Evolutionary conservation across 2,888 invertebrate genomes (phyloP).

Genomic region (Drosophila putrida): DNA sequence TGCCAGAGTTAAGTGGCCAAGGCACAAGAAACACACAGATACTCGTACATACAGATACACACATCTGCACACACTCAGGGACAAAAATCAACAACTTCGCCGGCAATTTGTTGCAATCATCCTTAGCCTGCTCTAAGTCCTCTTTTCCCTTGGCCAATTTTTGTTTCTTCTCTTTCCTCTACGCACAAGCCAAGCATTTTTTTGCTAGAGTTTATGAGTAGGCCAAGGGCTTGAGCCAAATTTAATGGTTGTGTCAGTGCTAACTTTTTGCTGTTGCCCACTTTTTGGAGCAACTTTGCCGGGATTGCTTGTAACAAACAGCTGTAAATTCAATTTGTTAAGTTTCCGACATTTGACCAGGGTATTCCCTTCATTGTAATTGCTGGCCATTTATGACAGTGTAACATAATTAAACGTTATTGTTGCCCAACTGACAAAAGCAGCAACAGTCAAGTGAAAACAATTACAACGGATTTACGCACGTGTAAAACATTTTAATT

Average conservation of each 20-base stretch:
- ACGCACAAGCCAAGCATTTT: background rate
- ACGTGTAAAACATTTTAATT: constrained; percentile 70
- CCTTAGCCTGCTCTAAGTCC: constrained; percentile 8
- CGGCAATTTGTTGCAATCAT: constrained; percentile 72
- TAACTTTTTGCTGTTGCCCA: constrained; percentile 28
- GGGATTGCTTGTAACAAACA: constrained; percentile 30
- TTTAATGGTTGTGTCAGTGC: constrained; percentile 24
- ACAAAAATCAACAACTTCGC: constrained; percentile 52
- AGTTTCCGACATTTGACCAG: constrained; percentile 21
- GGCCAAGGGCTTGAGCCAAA: constrained; percentile 34
- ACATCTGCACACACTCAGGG: constrained; percentile 8
- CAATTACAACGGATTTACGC: constrained; percentile 56
- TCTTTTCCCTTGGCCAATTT: background rate
- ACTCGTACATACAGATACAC: constrained; percentile 18
- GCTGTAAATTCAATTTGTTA: constrained; percentile 47
- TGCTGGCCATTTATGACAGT: constrained; percentile 14
- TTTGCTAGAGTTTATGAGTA: constrained; percentile 36
- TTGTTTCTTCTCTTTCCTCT: constrained; percentile 1
- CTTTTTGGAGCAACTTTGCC: constrained; percentile 12
- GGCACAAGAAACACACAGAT: constrained; percentile 17
- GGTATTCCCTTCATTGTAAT: background rate
- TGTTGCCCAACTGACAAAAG: constrained; percentile 22
- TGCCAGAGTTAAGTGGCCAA: constrained; percentile 65
- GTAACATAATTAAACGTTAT: constrained; percentile 48
- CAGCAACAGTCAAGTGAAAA: constrained; percentile 29